Evolutionary conservation across 2,888 invertebrate species (phyloP), one percentile per base, ranked within the genome.

Genomic region (Allacma fusca): DNA sequence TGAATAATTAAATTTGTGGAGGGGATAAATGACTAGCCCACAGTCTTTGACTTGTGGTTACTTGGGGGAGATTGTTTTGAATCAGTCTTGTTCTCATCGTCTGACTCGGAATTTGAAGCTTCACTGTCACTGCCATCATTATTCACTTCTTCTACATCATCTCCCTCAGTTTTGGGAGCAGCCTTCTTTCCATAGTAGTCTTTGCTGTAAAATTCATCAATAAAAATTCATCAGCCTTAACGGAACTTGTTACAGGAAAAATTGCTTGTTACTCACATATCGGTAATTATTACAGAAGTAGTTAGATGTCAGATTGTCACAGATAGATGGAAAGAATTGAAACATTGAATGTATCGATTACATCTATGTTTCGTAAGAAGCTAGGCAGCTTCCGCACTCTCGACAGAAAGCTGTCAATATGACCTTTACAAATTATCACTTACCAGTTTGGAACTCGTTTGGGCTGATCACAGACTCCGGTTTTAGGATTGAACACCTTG

Each of bases 381-480:
- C n/a, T n/a, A 40, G 40, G 40, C 40, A 40, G 7, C 5, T 40
- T 5, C 40, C 13, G 13, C 13, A 40, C 5, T 5, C 7, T 40
- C 5, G 5, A 40, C 19, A 50, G n/a, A n/a, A 50, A 50, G 50
- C 4, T 12, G 50, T 50, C 1, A 40, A 40, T 40, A 19, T n/a
- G 23, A 67, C 19, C 23, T 67, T 24, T 7, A 29, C 26, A 16
- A 4, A 26, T 67, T 7, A n/a, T 64, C 88, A 88, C 59, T 82
- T 80, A 72, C 86, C 95, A 95, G 80, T 90, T 91, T 1, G 91
- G 90, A 16, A 95, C 93, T 86, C 94, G 92, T 83, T 93, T 93
- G 71, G 92, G 90, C 2, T 91, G 92, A 73, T 94, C 93, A 85
- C 95, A 96, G 40, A 90, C 87, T 71, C 90, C 90, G 0, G 89